phyloP scores from a whole-genome alignment of 2,797 vertebrate species.

The Tauraco hartlaubi region DNA sequence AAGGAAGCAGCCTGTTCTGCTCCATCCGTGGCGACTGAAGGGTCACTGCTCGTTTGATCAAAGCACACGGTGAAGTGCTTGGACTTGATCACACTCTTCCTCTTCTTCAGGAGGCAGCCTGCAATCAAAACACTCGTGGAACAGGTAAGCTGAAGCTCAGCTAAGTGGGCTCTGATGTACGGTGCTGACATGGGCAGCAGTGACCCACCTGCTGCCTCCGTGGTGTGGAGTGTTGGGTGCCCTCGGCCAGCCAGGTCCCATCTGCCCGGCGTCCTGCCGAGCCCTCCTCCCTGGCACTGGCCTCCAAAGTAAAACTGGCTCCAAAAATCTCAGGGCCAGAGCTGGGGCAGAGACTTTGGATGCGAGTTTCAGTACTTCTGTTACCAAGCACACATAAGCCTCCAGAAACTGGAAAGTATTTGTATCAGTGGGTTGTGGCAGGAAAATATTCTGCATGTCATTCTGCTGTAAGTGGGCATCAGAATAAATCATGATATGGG shows the following conservation, averaged over 20 bases:
- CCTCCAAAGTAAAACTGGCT: no score
- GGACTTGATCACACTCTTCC: background rate
- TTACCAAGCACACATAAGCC: rapidly evolving
- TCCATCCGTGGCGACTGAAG: background rate
- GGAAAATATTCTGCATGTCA: background rate
- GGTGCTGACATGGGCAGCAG: rapidly evolving
- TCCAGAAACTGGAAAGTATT: background rate
- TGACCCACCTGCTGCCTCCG: no score
- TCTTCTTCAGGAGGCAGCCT: background rate
- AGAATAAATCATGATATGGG: no score
- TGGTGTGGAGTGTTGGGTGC: no score
- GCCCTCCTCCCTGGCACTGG: background rate
- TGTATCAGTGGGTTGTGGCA: background rate
- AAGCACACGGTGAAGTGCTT: background rate
- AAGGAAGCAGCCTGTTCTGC: background rate
- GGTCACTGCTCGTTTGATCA: background rate
- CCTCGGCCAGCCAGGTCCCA: background rate
- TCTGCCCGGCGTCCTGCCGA: rapidly evolving
- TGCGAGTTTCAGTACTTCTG: background rate
- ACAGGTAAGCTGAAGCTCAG: background rate
- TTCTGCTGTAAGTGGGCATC: background rate
- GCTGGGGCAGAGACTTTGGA: background rate
- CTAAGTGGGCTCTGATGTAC: background rate
- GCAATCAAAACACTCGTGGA: no score
- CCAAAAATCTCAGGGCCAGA: background rate